phyloP scores from a whole-genome alignment of 2,113 vertebrate genomes.

The Gorsachius goisagi region DNA sequence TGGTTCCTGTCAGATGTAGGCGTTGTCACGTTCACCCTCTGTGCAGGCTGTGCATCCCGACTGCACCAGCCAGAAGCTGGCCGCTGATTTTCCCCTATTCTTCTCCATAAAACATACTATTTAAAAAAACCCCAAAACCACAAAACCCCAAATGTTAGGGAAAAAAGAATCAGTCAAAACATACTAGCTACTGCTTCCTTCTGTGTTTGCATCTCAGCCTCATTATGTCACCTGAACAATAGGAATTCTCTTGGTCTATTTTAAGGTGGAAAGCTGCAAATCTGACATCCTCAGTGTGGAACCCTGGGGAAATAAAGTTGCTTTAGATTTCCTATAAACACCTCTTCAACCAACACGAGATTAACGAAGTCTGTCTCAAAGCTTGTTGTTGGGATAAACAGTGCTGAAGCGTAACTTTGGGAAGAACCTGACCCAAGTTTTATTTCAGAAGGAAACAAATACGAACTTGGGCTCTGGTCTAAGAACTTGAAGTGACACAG shows the following conservation, averaged over 20 bases:
- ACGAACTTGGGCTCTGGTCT: neutral
- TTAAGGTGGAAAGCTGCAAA: neutral
- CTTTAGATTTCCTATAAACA: neutral
- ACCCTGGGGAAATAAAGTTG: neutral
- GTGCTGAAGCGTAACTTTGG: neutral
- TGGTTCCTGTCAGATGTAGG: neutral
- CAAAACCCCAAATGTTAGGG: neutral
- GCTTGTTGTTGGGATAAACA: neutral
- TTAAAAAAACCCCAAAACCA: neutral
- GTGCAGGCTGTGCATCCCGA: neutral
- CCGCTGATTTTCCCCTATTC: neutral
- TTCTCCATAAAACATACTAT: neutral
- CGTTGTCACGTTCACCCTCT: neutral
- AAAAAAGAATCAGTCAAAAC: neutral
- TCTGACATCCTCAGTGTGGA: neutral
- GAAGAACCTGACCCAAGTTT: neutral
- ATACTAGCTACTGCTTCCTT: neutral
- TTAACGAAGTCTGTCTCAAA: neutral
- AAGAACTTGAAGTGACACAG: neutral
- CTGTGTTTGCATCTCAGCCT: slow-evolving; percentile 3
- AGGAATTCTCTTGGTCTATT: neutral
- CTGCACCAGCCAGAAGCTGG: neutral
- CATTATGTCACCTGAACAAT: slow-evolving; percentile 41
- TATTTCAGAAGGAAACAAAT: neutral
- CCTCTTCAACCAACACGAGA: neutral